These are phyloP conservation scores for Capitulum mitella DNA, from an alignment of 2,888 invertebrate species.

Conservation along the genomic window DNA sequence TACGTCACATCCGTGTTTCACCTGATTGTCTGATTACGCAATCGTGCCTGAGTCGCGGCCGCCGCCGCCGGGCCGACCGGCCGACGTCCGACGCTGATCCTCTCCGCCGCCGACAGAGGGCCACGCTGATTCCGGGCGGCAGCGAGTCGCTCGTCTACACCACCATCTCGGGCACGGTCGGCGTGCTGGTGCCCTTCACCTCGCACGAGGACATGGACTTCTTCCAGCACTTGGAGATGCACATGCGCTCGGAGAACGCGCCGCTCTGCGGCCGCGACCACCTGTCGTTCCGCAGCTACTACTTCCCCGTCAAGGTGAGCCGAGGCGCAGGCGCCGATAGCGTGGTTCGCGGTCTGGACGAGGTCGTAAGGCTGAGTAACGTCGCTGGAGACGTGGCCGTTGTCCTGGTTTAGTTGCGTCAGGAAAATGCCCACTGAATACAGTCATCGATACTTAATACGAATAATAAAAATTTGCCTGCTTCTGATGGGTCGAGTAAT, in stretches of 20 bases:
- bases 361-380: too few relatives aligned
- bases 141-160: conserved; percentile 95
- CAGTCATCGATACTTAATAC: too few relatives aligned
- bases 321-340: background rate
- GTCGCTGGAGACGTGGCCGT: too few relatives aligned
- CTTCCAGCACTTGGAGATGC: conserved; percentile 99
- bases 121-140: conserved; percentile 93
- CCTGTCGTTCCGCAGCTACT: conserved; percentile 91
- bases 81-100: conserved; percentile 29
- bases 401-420: too few relatives aligned
- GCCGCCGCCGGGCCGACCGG: background rate
- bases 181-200: conserved; percentile 87
- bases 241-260: conserved; percentile 94
- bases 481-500: too few relatives aligned
- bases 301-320: conserved; percentile 87
- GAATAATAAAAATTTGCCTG: too few relatives aligned
- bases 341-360: too few relatives aligned
- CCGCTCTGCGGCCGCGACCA: conserved; percentile 97
- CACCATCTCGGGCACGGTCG: conserved; percentile 85
- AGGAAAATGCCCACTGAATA: too few relatives aligned
- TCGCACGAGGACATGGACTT: conserved; percentile 97
- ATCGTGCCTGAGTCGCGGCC: too few relatives aligned
- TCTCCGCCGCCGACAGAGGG: conserved; percentile 51
- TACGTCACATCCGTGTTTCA: background rate
- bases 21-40: too few relatives aligned